Conservation (phyloP, 64 coral and sea anemone species). For the Actinia tenebrosa region DNA sequence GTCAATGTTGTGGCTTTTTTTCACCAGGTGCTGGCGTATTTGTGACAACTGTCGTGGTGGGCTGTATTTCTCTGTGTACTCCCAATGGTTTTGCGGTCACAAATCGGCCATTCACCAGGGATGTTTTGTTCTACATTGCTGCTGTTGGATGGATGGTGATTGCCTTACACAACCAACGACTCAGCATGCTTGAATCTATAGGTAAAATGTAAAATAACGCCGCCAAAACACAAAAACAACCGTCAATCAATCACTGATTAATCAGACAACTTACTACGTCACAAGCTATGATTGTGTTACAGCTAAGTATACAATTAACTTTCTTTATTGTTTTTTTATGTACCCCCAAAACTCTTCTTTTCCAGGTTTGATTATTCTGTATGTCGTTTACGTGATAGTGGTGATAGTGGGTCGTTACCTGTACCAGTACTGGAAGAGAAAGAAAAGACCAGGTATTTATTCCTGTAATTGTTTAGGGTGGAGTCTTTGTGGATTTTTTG, state of each 20-base stretch:
- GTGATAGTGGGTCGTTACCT: slow-evolving; percentile 67
- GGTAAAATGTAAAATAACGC: slow-evolving; percentile 21
- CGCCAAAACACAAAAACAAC: no score
- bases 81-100: slow-evolving; percentile 40
- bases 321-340: no score
- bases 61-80: slow-evolving; percentile 55
- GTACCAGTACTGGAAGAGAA: slow-evolving; percentile 74
- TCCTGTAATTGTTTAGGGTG: neutral
- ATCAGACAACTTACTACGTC: no score
- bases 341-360: neutral
- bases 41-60: slow-evolving; percentile 88
- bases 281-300: no score
- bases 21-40: slow-evolving; percentile 89
- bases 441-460: neutral
- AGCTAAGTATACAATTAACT: no score
- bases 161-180: slow-evolving; percentile 59
- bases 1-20: neutral
- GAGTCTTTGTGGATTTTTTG: no score
- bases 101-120: slow-evolving; percentile 73
- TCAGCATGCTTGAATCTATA: slow-evolving; percentile 66
- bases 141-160: slow-evolving; percentile 76
- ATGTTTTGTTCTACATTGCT: slow-evolving; percentile 89
- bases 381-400: slow-evolving; percentile 68
- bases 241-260: no score
- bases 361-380: slow-evolving; percentile 66